Evolutionary conservation across 2,888 invertebrate species (phyloP).

Genomic region (Sarcophaga caerulescens): DNA sequence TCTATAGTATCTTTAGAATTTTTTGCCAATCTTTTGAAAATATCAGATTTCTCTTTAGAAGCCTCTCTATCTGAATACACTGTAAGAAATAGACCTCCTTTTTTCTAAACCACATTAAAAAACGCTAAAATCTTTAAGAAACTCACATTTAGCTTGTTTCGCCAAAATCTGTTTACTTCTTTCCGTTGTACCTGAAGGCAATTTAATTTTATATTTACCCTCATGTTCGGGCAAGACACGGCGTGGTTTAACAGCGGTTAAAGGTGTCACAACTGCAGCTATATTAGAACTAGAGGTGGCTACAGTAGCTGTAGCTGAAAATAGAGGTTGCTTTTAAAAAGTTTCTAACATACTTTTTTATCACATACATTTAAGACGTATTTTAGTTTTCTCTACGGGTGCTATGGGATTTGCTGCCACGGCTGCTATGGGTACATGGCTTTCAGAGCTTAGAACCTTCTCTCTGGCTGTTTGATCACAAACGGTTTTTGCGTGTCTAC

Average conservation of each 20-base stretch:
- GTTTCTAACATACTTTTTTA: too few relatives aligned
- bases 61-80: conserved; percentile 79
- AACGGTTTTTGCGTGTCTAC: conserved; percentile 84
- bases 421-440: conserved; percentile 82
- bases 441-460: conserved; percentile 81
- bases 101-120: too few relatives aligned
- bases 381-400: conserved; percentile 68
- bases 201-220: conserved; percentile 83
- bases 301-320: conserved; percentile 40
- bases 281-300: conserved; percentile 44
- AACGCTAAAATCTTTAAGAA: too few relatives aligned
- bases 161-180: conserved; percentile 82
- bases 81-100: conserved; percentile 50
- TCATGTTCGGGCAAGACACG: conserved; percentile 83
- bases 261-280: conserved; percentile 69
- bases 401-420: conserved; percentile 78
- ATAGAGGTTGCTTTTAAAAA: background rate
- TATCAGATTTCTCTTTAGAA: conserved; percentile 71
- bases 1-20: conserved; percentile 66
- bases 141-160: conserved; percentile 79
- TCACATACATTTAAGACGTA: conserved; percentile 68
- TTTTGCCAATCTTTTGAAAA: conserved; percentile 77
- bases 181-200: conserved; percentile 82
- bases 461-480: conserved; percentile 84
- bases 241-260: conserved; percentile 76